phyloP scores from a whole-genome alignment of 2,888 invertebrate genomes.

The Carabus problematicus region DNA sequence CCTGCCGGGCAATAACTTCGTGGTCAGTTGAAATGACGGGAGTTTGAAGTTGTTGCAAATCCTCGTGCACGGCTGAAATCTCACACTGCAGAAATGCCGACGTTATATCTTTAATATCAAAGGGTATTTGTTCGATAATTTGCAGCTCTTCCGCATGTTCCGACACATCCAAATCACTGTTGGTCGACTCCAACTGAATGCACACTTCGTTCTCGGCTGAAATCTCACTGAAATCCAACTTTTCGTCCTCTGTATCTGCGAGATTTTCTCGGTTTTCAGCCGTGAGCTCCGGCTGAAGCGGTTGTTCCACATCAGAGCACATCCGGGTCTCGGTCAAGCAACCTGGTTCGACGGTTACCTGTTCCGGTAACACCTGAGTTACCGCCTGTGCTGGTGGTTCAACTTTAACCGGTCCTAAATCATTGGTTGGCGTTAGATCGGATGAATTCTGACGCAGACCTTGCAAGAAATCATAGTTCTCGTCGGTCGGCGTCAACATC shows the following conservation, averaged over 20 bases:
- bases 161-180: conserved; percentile 27
- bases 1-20: neutral
- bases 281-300: too few relatives aligned
- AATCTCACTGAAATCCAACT: conserved; percentile 33
- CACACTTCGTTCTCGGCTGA: conserved; percentile 41
- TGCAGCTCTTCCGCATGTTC: neutral
- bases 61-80: neutral
- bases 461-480: conserved; percentile 59
- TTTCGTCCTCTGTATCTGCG: conserved; percentile 2
- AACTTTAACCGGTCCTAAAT: conserved; percentile 1
- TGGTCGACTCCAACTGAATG: conserved; percentile 10
- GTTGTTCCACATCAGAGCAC: too few relatives aligned
- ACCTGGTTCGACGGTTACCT: conserved; percentile 1
- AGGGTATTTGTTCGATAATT: neutral
- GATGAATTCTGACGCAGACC: conserved; percentile 50
- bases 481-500: conserved; percentile 59
- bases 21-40: neutral
- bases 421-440: conserved; percentile 7
- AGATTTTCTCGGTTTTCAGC: conserved; percentile 6
- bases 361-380: conserved; percentile 7
- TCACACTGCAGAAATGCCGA: conserved; percentile 1
- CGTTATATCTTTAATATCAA: neutral
- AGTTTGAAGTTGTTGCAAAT: neutral
- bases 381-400: conserved; percentile 10
- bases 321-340: neutral